Percentiles rank a stretch among this genome's conserved stretches.
Evolutionary conservation across 1,140 invertebrate species (phyloP).

Genomic region (Archivesica marissinica): DNA sequence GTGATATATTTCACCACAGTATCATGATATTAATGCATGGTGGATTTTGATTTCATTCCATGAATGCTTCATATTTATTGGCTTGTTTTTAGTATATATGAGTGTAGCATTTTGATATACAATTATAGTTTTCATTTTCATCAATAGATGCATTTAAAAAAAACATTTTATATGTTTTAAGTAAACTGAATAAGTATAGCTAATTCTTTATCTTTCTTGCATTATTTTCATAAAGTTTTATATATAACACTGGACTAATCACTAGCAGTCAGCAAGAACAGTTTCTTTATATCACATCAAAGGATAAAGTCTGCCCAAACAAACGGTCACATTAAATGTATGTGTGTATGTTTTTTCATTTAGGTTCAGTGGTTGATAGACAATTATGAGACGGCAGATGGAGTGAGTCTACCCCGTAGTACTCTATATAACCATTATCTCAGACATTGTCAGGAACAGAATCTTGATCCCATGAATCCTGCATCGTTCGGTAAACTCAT

Average conservation of each 20-base stretch:
- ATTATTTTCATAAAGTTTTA: no score
- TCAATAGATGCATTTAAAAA: no score
- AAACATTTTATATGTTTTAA: no score
- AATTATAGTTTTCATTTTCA: no score
- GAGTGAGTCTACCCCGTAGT: conserved; percentile 97
- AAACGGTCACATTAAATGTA: no score
- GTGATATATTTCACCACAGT: neutral
- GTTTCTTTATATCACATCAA: no score
- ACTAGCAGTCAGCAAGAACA: conserved; percentile 69
- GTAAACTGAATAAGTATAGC: no score
- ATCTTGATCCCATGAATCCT: conserved; percentile 98
- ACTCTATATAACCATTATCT: conserved; percentile 99
- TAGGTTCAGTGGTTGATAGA: conserved; percentile 98
- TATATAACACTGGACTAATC: neutral
- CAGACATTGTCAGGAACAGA: conserved; percentile 96
- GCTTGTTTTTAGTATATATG: no score
- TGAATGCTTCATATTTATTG: conserved; percentile 1
- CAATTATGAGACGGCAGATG: conserved; percentile 99
- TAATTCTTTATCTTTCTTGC: no score
- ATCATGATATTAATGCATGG: conserved; percentile 3
- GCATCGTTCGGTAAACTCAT: conserved; percentile 99
- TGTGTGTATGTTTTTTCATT: conserved; percentile 50
- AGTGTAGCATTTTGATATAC: no score
- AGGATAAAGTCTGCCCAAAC: no score
- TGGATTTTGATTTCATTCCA: neutral